phyloP scores from a whole-genome alignment of 2,797 vertebrate species.

The Alauda arvensis region DNA sequence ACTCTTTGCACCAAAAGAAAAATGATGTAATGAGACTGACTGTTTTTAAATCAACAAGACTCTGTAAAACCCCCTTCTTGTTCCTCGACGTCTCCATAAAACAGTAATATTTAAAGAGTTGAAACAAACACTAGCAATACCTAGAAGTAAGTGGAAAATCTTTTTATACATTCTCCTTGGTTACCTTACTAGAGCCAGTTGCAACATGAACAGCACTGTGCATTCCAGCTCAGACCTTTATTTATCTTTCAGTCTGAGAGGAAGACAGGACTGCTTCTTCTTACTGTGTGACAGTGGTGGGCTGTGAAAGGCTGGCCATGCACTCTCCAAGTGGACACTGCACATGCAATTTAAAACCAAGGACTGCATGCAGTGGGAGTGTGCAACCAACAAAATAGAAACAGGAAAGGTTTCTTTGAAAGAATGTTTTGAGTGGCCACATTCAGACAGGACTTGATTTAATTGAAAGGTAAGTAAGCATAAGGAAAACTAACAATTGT shows the following conservation, averaged over 20 bases:
- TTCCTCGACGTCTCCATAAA: slow-evolving; percentile 33
- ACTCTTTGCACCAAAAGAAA: background rate
- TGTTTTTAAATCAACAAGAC: background rate
- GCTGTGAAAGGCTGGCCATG: background rate
- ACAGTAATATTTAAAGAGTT: slow-evolving; percentile 23
- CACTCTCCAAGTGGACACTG: background rate
- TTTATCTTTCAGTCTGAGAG: background rate
- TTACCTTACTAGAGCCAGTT: background rate
- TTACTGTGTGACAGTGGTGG: background rate
- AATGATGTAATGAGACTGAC: background rate
- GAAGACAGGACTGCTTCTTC: background rate
- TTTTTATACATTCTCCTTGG: background rate
- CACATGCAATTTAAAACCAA: background rate
- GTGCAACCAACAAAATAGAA: background rate
- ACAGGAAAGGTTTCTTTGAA: slow-evolving; percentile 10
- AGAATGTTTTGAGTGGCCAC: background rate
- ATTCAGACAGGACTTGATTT: background rate
- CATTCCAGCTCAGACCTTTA: background rate
- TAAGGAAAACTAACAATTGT: slow-evolving; percentile 35
- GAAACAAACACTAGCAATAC: background rate
- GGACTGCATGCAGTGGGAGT: rapidly evolving
- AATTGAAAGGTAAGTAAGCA: slow-evolving; percentile 31
- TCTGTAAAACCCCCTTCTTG: background rate
- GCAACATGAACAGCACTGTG: background rate
- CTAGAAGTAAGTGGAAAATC: background rate